Evolutionary conservation across 2,113 vertebrate genomes (phyloP).

Genomic region (Myxocyprinus asiaticus): DNA sequence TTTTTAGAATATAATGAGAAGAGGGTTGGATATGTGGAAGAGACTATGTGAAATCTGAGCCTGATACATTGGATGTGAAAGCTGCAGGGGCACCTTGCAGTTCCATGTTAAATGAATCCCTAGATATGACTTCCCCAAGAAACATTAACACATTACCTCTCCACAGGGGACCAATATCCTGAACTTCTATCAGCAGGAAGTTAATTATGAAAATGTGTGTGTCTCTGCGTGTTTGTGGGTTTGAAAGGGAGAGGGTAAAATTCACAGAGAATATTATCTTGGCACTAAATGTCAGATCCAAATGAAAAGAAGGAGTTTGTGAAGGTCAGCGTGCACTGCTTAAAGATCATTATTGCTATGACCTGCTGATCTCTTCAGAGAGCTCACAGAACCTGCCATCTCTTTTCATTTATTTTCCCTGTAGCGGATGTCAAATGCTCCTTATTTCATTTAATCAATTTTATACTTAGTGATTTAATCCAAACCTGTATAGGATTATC

Average conservation of each 20-base stretch:
- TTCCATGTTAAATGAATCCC: slow-evolving; percentile 37
- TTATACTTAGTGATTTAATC: slow-evolving; percentile 42
- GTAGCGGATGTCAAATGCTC: slow-evolving; percentile 10
- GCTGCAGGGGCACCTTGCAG: background rate
- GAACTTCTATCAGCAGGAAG: slow-evolving; percentile 51
- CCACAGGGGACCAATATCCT: slow-evolving; percentile 51
- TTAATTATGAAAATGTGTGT: slow-evolving; percentile 48
- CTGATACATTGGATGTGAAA: slow-evolving; percentile 19
- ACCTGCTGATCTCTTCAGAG: slow-evolving; percentile 16
- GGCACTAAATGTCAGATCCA: slow-evolving; percentile 46
- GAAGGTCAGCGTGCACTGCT: slow-evolving; percentile 43
- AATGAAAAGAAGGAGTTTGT: slow-evolving; percentile 19
- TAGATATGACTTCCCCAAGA: slow-evolving; percentile 34
- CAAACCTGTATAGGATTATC: slow-evolving; percentile 25
- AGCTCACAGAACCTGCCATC: background rate
- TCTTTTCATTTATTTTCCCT: slow-evolving; percentile 23
- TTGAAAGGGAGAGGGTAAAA: slow-evolving; percentile 27
- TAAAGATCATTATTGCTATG: slow-evolving; percentile 37
- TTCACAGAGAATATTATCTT: slow-evolving; percentile 41
- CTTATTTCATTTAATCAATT: slow-evolving; percentile 36
- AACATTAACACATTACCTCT: slow-evolving; percentile 53
- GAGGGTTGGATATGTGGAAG: background rate
- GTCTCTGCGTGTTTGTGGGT: slow-evolving; percentile 13
- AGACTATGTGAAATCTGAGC: background rate
- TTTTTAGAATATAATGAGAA: background rate